Base-by-base conservation (phyloP, 2,888 invertebrate species). In the Drosophila pseudotalamancana region DNA sequence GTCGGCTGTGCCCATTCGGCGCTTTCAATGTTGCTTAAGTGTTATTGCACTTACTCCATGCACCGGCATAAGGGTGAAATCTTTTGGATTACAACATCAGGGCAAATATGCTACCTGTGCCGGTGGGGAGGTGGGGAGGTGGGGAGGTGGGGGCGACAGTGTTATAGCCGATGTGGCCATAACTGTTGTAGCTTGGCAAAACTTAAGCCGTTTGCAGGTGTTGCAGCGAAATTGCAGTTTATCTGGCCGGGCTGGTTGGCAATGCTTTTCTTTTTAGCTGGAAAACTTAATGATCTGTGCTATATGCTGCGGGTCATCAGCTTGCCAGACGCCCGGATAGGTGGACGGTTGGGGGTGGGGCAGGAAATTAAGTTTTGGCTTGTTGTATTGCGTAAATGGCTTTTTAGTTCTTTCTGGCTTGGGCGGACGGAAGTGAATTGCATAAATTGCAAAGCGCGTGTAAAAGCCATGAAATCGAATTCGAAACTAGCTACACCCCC, bases 161-260 rank as follows among this genome's bases (percentile, higher is more conserved):
- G 70, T 85, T 81, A 78, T 82, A 48, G 80, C 69, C 59, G 43
- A 51, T 62, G 40, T 69, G 54, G 74, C 76, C 72, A 85, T 86
- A 81, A 81, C 83, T 83, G 80, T 55, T 68, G 64, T 48, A 68
- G 78, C 66, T 66, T 63, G 55, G 69, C 57, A 43, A 61, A 84
- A 84, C 75, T 83, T 83, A 67, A 83, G 85, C 87, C 78, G 79
- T 78, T 76, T 69, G 62, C 83, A 83, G 83, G 83, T 83, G 83
- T 84, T 83, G 87, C 83, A 81, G 57, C 85, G 72, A 77, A 87
- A 83, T 87, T 83, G 82, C 83, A 87, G 83, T 83, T 84, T 87
- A 83, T 83, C 83, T 78, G 73, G 64, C 57, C 76, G 57, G 46
- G 12, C 56, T 46, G 57, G 50, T 54, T 49, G 54, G 48, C 50